A percentile compares a stretch with the other conserved stretches of the same genome.
phyloP scores from a whole-genome alignment of 2,113 vertebrate species.

The Crypturellus undulatus region DNA sequence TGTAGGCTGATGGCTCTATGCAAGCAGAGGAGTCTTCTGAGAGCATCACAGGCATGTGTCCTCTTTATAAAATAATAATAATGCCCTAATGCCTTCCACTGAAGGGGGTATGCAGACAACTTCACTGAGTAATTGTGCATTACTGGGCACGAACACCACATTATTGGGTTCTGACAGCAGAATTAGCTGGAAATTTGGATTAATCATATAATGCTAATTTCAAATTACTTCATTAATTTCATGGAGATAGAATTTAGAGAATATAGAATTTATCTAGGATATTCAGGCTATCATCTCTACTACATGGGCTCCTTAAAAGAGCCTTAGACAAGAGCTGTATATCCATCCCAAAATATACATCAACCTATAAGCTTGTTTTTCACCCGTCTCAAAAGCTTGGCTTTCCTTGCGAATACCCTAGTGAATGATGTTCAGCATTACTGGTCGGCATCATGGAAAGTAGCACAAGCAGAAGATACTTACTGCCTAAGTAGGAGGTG shows the following conservation, averaged over 20 bases:
- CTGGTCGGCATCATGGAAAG: background rate
- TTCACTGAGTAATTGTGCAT: background rate
- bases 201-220: background rate
- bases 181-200: background rate
- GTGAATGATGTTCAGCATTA: background rate
- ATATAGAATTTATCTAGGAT: background rate
- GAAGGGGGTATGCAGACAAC: rapidly evolving
- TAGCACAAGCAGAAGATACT: background rate
- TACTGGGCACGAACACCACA: background rate
- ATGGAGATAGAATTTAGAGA: background rate
- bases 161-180: background rate
- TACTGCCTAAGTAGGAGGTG: background rate
- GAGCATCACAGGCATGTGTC: background rate
- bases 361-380: background rate
- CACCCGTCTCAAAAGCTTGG: background rate
- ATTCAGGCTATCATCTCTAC: background rate
- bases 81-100: background rate
- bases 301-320: background rate
- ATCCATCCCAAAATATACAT: background rate
- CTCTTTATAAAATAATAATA: background rate
- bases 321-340: background rate
- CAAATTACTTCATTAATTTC: background rate
- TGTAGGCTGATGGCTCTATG: background rate
- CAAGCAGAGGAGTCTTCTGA: background rate
- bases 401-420: background rate